Evolutionary conservation across 2,888 invertebrate genomes (phyloP).

Genomic region (Adineta ricciae): DNA sequence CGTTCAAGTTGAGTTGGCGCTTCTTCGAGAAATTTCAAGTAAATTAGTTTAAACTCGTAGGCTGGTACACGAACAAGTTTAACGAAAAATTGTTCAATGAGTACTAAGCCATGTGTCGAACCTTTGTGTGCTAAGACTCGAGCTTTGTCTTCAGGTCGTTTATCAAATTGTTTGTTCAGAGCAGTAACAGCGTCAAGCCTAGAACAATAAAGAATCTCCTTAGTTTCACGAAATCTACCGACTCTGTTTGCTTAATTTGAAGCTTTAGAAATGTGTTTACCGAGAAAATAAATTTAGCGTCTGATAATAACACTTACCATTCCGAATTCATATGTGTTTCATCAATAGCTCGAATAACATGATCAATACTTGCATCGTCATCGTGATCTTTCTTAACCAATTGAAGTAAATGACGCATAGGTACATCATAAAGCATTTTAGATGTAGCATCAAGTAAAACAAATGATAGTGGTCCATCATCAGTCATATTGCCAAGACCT

Average conservation of each 20-base stretch:
- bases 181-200: not conserved
- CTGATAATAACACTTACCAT: too few relatives aligned
- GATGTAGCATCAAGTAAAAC: conserved; percentile 13
- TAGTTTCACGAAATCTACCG: too few relatives aligned
- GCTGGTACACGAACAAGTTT: conserved; percentile 9
- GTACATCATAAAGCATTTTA: conserved; percentile 15
- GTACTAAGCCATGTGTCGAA: not conserved
- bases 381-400: not conserved
- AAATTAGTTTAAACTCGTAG: not conserved
- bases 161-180: not conserved
- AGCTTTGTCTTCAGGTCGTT: not conserved
- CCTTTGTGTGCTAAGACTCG: not conserved
- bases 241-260: too few relatives aligned
- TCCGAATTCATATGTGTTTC: conserved; percentile 3
- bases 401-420: not conserved
- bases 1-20: conserved; percentile 5
- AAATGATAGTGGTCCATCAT: not conserved
- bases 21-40: not conserved
- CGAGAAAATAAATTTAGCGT: too few relatives aligned
- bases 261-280: not conserved
- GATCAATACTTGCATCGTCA: conserved; percentile 11
- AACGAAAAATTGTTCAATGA: conserved; percentile 1
- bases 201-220: not conserved
- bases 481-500: not conserved
- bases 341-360: not conserved